Evolutionary conservation across 1,140 invertebrate species (phyloP), one percentile per base, ranked within the genome.

Genomic region (Zophobas atratus): DNA sequence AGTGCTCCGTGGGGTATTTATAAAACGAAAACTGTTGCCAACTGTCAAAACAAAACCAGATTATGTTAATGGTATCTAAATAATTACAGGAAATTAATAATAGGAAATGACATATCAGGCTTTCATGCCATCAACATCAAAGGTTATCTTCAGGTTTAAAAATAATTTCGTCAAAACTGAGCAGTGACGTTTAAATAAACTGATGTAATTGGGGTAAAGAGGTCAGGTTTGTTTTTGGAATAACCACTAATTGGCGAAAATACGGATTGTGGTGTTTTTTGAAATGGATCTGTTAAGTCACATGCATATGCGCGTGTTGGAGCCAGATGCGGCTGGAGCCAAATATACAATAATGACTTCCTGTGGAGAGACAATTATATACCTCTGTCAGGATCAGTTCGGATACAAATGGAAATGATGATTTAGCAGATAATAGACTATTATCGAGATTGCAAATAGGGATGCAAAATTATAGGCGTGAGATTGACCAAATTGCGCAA

Each of bases 321-420:
- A 56, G 70, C 78, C 78, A 80, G 76, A 80, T 80, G 78, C 78
- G 75, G 56, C 39, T 57, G n/a, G 60, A 71, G 49, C 74, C 70
- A 71, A 80, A 77, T 80, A 77, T 77, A 77, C 70, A 60, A 73
- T 80, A 80, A 80, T 80, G 76, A 80, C 75, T 80, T 80, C 78
- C 78, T 80, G 78, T 77, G 75, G 78, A 80, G 78, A 80, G 75
- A 80, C 78, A 80, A 80, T 80, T 80, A 80, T 80, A 75, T 51
- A 73, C 71, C 55, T 72, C 43, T 48, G 57, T 34, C 53, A 70
- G 57, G 57, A 79, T 72, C 74, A 43, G 74, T 72, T 73, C 39
- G 57, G 70, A 46, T 67, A 74, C 56, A 76, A 79, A 79, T 79
- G 63, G 78, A 67, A 63, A 76, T 63, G 74, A 77, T 79, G 78